Evolutionary conservation across 2,888 invertebrate species (phyloP), one percentile per base, ranked within the genome.

Genomic region (Leuctra nigra): DNA sequence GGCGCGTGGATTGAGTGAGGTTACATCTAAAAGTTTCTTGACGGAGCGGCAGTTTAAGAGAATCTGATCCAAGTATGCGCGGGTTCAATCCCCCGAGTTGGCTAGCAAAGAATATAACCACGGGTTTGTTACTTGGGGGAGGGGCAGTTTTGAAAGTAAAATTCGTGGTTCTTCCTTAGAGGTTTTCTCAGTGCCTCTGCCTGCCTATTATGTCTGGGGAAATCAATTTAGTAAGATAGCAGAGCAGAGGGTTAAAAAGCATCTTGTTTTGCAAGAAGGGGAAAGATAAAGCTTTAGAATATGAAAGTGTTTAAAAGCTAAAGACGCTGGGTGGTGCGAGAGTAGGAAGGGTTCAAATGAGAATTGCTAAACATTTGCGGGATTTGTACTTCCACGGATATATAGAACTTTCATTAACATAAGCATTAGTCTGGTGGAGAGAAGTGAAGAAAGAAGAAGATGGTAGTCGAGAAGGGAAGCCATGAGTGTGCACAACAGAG

Each of bases 71-170:
- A n/a, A n/a, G n/a, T n/a, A n/a, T n/a, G n/a, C n/a, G n/a, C n/a
- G n/a, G n/a, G n/a, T n/a, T n/a, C n/a, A n/a, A n/a, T n/a, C n/a
- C 36, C 36, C 36, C 13, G 16, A 36, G 36, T 36, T 16, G 13
- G 13, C 36, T 16, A n/a, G 16, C 13, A 16, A n/a, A n/a, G 36
- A n/a, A 36, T 36, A 36, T 36, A 36, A 36, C 36, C 36, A 36
- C 36, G 16, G 36, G 16, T 4, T 16, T n/a, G n/a, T n/a, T n/a
- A n/a, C n/a, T 11, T 9, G 33, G 33, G 33, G 33, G 7, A 33
- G n/a, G 36, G n/a, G 20, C 41, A 18, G 16, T 41, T 41, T 41
- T 41, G 18, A 41, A 41, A 41, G 41, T 41, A 41, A 41, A 41
- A 41, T 41, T n/a, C 18, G 11, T n/a, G n/a, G n/a, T n/a, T n/a